Evolutionary conservation across 2,113 vertebrate species (phyloP).

Genomic region (Trichechus manatus): DNA sequence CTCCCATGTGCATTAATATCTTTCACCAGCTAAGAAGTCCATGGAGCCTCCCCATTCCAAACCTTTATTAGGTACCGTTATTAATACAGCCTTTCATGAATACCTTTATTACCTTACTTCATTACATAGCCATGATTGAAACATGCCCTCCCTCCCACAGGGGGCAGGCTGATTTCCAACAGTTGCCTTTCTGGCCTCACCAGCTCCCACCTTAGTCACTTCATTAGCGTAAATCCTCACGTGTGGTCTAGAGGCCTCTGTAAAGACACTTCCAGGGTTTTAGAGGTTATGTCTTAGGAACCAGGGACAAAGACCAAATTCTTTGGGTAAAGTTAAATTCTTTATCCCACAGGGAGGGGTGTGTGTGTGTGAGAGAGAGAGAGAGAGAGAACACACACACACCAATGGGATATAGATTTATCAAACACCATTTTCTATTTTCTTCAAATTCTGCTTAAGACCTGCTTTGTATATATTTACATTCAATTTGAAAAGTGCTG

Average conservation of each 20-base stretch:
- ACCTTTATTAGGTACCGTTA: background rate
- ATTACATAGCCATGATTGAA: background rate
- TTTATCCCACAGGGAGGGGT: background rate
- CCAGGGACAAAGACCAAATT: background rate
- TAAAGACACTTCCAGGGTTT: background rate
- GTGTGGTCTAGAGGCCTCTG: background rate
- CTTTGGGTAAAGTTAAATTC: background rate
- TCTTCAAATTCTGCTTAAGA: background rate
- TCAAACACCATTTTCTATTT: conserved; percentile 4
- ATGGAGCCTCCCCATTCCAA: background rate
- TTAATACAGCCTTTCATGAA: background rate
- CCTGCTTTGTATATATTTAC: conserved; percentile 24
- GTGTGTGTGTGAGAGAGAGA: background rate
- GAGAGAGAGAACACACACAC: background rate
- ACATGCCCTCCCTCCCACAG: too few species aligned
- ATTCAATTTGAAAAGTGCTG: conserved; percentile 55
- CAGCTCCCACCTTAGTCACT: background rate
- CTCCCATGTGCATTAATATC: background rate
- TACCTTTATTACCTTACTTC: background rate
- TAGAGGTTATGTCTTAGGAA: background rate
- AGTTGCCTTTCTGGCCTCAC: background rate
- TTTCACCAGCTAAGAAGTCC: background rate
- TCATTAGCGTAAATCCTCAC: background rate
- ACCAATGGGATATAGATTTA: background rate
- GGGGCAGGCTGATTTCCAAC: background rate